Evolutionary conservation across 2,797 vertebrate genomes (phyloP), one percentile per base, ranked within the genome.

Genomic region (Clamator glandarius): DNA sequence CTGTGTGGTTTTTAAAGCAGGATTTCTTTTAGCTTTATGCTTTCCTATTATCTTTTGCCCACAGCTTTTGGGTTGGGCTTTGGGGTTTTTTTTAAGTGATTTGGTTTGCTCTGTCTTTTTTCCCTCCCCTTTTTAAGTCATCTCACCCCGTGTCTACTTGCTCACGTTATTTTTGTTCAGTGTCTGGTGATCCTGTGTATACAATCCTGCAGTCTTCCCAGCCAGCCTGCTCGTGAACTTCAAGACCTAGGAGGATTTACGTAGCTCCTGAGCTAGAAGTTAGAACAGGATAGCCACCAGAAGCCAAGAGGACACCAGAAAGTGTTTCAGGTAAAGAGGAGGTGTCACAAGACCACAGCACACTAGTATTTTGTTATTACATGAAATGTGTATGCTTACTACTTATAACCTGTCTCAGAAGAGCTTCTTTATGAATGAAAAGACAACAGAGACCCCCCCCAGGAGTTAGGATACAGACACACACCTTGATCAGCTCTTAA

Each of bases 401-500:
- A 68, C 61, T 80, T 75, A 78, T 10, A 85, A 80, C 5, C 12
- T n/a, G 9, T 20, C 44, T 72, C 0, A 0, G 46, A 89, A 87
- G 18, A 92, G 31, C 12, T 78, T 72, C 68, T 91, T 76, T 41
- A 67, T 7, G 15, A 90, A 70, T 35, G 9, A 78, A 74, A 87
- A 69, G 26, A 48, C 14, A 76, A 26, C 2, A 2, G 28, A 91
- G 63, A 59, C 42, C 23, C 48, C 42, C 23, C 48, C 21, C 24
- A 11, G 1, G 12, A 64, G 4, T 59, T 42, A 84, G 44, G 39
- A 66, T 21, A n/a, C 0, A 12, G 62, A 86, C 9, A 59, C 7
- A 12, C 31, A 2, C 17, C 79, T 57, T 1, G 2, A 76, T 75
- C 1, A 0, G 31, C 51, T 68, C 44, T 55, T 4, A 4, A 59